Evolutionary conservation across 2,113 vertebrate species (phyloP), one percentile per base, ranked within the genome.

Genomic region (Chaenocephalus aceratus): DNA sequence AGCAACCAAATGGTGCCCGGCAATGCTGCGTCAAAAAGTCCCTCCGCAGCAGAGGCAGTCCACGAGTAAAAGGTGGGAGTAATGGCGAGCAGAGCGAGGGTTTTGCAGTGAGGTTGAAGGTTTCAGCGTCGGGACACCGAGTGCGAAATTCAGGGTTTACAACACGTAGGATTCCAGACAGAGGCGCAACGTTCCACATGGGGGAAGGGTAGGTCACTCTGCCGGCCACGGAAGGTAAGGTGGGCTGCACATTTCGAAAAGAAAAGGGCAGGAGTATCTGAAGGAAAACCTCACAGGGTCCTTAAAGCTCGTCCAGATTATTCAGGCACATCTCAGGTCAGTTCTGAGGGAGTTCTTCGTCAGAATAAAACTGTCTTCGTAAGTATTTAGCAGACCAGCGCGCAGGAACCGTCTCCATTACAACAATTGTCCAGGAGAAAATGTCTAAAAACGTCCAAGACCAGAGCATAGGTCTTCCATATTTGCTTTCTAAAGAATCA

Each of bases 401-500:
- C 8, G 57, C 12, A 48, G 72, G 74, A 70, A 70, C 73, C 70
- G 72, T 72, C 75, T 34, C n/a, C 13, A 71, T n/a, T 72, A n/a
- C 58, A 56, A 58, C 48, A 67, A 64, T 60, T 5, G 75, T 81
- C 52, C 14, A 26, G 41, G 36, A n/a, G 21, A n/a, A 74, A 30
- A 74, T 53, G 45, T 54, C 13, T 30, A 64, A 75, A 30, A 75
- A 60, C 51, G n/a, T 45, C 10, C 15, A 59, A 44, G 51, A 68
- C 23, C 23, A 59, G 45, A 60, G 75, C 21, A 63, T 46, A 10
- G 16, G 13, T 66, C 30, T 74, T 78, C 81, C 4, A 0, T 74
- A 88, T 89, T 89, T 80, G 77, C 78, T 86, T 82, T 81, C 69
- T 74, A 61, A 82, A 75, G 63, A 80, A 68, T 59, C 53, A 73